Base-by-base conservation (phyloP, 2,888 invertebrate species). In the Muscina levida region DNA sequence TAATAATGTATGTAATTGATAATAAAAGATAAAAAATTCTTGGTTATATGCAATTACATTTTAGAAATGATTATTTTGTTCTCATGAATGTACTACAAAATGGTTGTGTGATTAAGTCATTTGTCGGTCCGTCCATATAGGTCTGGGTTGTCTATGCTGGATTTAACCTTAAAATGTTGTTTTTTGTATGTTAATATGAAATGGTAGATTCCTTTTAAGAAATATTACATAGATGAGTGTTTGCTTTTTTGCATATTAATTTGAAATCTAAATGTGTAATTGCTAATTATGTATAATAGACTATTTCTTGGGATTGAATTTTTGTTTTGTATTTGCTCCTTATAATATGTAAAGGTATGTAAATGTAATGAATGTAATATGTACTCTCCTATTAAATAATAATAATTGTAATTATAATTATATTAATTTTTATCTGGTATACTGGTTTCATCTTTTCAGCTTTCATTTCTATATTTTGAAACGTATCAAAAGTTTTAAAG, bases 291-390 rank as follows among this genome's bases (percentile, higher is more conserved):
- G 77, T 80, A 82, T 82, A 76, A 77, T 76, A 76, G 78, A 78
- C 72, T 78, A 78, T 78, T 76, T 79, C 26, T 72, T 72, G 77
- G 62, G 75, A 76, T 77, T 62, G 53, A 68, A n/a, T n/a, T 66
- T 74, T 77, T 65, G 56, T 75, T 46, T 2, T 26, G 46, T 17
- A 53, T 65, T 83, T 82, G 44, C 10, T 84, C 46, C 72, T 77
- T 17, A 26, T 67, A 56, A 51, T 62, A 62, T 72, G 68, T 31
- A 31, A 31, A 31, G 70, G 57, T 67, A 59, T 83, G 82, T 79
- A 84, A 86, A 85, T 87, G 87, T 95, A 87, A 87, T 51, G 68
- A 88, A 85, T 87, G 86, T 86, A 31, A 5, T 31, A 88, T 77
- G 42, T 80, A 77, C 73, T 77, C 65, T 73, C 53, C 70, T 80